Evolutionary conservation across 2,888 invertebrate species (phyloP), one percentile per base, ranked within the genome.

Genomic region (Catocala fraxini): DNA sequence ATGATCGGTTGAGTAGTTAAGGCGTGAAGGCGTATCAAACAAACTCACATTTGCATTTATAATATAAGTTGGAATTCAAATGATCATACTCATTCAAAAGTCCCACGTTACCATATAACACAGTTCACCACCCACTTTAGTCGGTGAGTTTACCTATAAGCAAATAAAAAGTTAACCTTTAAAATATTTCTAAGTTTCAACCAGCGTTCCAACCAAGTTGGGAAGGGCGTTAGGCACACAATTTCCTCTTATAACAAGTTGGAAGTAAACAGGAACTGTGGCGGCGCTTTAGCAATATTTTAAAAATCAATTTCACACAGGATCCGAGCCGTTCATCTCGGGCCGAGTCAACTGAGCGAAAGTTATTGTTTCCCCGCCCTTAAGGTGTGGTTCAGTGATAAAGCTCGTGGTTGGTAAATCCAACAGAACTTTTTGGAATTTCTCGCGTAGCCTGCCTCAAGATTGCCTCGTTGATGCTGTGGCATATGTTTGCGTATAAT

Each of bases 271-370:
- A 64, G 57, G 49, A 73, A 61, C 55, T 56, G 63, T 43, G 59
- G 71, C 7, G 56, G 68, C n/a, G 63, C 61, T 67, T 55, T 43
- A 71, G 69, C 77, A 77, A 74, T 77, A 77, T 75, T 75, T 75
- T 74, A 71, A 77, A 75, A 75, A 75, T 75, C 75, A 75, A 77
- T 75, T 75, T 75, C 67, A 65, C 69, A n/a, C 69, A 34, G 71
- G 56, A 51, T 68, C 70, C 63, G 41, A 34, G 67, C 60, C 68
- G 72, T 75, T 62, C 64, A 68, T 71, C 70, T 70, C 71, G 56
- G 52, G 66, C 55, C 65, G 65, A 70, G 73, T 68, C 74, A 78
- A 70, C 71, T 71, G 73, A 74, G 68, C 59, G 80, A 68, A 80
- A 80, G 72, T 79, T 79, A 80, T 74, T 80, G 79, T 79, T 70